Evolutionary conservation across 92 coral and sea anemone species (phyloP), one percentile per base, ranked within the genome.

Genomic region (Heteractis magnifica): DNA sequence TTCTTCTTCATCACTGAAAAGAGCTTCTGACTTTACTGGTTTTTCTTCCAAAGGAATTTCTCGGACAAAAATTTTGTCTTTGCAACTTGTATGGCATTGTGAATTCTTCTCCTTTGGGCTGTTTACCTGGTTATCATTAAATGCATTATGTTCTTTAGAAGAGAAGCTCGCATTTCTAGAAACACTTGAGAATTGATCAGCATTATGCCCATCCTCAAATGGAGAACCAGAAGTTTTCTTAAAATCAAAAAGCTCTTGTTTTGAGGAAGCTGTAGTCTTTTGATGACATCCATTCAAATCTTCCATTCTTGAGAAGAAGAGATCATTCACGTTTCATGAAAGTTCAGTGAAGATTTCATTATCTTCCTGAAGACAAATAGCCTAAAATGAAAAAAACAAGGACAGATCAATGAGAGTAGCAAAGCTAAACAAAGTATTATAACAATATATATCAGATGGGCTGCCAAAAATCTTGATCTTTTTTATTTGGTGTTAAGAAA

Each of bases 331-430:
- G 70, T 62, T 5, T n/a, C 20, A 2, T 6, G 70, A 62, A 18
- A 62, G 10, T 89, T 89, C 90, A 60, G 44, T 85, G 56, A 85
- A 89, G 18, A 89, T 20, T 77, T 89, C 86, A 81, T 71, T 75
- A 14, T 4, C 19, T 23, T 83, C 83, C 4, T 82, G 65, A 48
- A 89, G 56, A 74, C 77, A 49, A 71, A 78, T 75, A 49, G 92
- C 92, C 92, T 89, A 60, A 76, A 10, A 76, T 5, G 56, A 72
- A 18, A 19, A 19, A 88, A 62, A 62, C 8, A 18, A 62, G 20
- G 6, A 62, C 44, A 34, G 44, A 34, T 34, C 44, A 34, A 34
- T 34, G 44, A 34, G 3, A 34, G 44, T 34, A 34, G 44, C 44
- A 34, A 34, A 34, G 44, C 44, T 34, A 34, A 34, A 34, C 3